phyloP scores from a whole-genome alignment of 1,140 invertebrate species.

The Radopholus similis region DNA sequence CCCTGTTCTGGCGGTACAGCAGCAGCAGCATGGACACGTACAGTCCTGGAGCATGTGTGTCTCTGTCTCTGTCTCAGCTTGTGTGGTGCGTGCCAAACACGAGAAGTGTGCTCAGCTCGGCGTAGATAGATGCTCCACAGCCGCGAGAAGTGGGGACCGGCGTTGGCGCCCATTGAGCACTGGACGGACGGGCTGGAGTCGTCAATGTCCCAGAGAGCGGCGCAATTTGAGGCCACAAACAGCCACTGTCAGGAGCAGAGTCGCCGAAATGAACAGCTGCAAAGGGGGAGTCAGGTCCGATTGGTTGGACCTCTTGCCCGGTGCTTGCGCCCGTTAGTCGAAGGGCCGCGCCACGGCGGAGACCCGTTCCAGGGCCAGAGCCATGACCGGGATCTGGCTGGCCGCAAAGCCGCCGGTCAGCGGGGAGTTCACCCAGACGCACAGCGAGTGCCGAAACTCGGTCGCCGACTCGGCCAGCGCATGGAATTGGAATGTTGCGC shows the following conservation, averaged over 20 bases:
- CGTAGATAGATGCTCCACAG: background rate
- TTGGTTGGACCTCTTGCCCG: background rate
- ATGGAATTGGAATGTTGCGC: conserved; percentile 1
- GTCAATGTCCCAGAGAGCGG: background rate
- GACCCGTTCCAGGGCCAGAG: background rate
- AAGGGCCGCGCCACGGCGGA: background rate
- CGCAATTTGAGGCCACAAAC: background rate
- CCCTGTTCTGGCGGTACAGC: background rate
- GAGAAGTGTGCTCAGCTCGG: conserved; percentile 2
- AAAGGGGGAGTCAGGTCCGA: background rate
- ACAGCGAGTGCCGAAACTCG: conserved; percentile 1
- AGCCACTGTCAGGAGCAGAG: background rate
- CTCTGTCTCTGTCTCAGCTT: background rate
- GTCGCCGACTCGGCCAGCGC: background rate
- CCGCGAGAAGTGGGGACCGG: background rate
- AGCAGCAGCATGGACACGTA: background rate
- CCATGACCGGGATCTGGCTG: background rate
- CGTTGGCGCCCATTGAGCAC: conserved; percentile 3
- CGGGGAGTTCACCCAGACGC: background rate
- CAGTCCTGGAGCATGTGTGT: background rate
- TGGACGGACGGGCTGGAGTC: background rate
- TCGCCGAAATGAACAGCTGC: background rate
- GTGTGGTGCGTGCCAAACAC: background rate
- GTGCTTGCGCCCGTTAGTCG: background rate
- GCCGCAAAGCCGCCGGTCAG: conserved; percentile 9